Evolutionary conservation across 1,140 invertebrate species (phyloP), one percentile per base, ranked within the genome.

Genomic region (Caenorhabditis brenneri): DNA sequence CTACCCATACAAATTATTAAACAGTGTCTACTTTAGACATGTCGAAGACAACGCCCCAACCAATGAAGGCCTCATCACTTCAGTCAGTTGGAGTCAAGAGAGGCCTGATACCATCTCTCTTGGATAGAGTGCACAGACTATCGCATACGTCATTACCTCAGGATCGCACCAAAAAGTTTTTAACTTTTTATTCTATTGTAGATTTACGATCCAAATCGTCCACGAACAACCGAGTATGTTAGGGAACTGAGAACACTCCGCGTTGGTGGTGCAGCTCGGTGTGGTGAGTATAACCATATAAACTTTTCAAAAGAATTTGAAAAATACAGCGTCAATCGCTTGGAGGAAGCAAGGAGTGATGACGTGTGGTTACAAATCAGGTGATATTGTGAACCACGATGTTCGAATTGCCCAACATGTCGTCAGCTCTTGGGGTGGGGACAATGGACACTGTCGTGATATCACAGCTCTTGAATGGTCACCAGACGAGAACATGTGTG

Each of bases 361-460:
- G 42, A 51, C 79, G 49, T 51, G 81, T 15, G 84, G 84, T 16
- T 74, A 85, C 39, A 65, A 74, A 49, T 49, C 58, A 7, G 84
- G 84, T n/a, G 46, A 81, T 39, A 85, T 85, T 46, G 51, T 80
- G 0, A 82, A 85, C 53, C 80, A 81, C 55, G 84, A 85, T 49
- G 84, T 85, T 6, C 27, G 79, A 19, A 46, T 81, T 10, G 12
- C 42, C 16, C 27, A 81, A 29, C 84, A 81, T 55, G 22, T 78
- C 10, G 82, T 80, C 19, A 80, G 84, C 49, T 78, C 81, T 24
- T 85, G 46, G 81, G 82, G 84, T 27, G 27, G 39, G 1, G 84
- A 78, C 33, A 51, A 55, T 60, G 84, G 84, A n/a, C 84, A 85
- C 39, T 27, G 36, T n/a, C 79, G 69, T 4, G 84, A 85, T 19